These are phyloP conservation scores for Arremon aurantiirostris DNA, from an alignment of 2,797 vertebrate genomes.

Conservation along the genomic window DNA sequence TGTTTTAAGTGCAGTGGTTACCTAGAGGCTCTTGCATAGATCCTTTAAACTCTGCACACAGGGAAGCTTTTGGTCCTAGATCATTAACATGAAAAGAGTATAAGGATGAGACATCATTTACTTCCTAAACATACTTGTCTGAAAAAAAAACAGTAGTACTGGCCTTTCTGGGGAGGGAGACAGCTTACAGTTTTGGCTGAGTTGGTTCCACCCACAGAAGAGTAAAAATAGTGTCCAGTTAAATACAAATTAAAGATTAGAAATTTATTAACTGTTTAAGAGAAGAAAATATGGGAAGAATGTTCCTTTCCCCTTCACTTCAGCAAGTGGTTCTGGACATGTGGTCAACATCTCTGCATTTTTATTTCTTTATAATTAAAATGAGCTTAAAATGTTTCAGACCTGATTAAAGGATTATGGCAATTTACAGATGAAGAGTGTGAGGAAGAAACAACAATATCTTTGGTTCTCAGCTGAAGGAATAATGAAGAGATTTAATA, in stretches of 20 bases:
- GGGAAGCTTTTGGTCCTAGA: neutral
- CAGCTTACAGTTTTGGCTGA: conserved; percentile 17
- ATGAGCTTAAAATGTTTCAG: neutral
- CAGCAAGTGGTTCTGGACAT: neutral
- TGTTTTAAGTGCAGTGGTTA: neutral
- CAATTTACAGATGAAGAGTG: neutral
- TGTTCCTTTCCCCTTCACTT: neutral
- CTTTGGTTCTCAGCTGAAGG: neutral
- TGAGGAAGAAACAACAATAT: neutral
- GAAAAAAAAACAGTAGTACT: conserved; percentile 9
- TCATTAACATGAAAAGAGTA: neutral
- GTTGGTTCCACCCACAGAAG: conserved; percentile 11
- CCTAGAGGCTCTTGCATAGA: neutral
- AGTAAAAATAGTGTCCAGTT: neutral
- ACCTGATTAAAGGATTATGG: neutral
- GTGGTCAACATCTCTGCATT: neutral
- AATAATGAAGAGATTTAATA: conserved; percentile 18
- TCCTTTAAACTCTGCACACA: neutral
- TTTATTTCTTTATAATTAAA: neutral
- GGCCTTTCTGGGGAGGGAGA: neutral
- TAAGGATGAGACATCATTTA: neutral
- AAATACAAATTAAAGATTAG: conserved; percentile 7
- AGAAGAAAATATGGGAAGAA: neutral
- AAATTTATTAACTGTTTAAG: neutral
- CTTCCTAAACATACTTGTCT: neutral